Evolutionary conservation across 2,797 vertebrate species (phyloP), one percentile per base, ranked within the genome.

Genomic region (Lutjanus argentimaculatus): DNA sequence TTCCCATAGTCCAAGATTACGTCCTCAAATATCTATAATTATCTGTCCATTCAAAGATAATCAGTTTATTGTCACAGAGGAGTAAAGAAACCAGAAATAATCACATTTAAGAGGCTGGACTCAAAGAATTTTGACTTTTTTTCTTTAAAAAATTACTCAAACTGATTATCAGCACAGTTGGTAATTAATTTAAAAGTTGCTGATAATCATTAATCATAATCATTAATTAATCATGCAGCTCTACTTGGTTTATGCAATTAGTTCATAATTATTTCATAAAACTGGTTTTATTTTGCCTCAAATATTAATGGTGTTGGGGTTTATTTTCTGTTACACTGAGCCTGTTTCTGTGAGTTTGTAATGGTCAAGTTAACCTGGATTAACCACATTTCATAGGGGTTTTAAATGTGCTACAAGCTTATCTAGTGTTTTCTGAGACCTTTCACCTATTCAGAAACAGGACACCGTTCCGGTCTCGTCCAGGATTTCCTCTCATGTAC

Each of bases 321-420:
- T 55, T 11, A 1, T 67, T 74, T 55, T 19, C 30, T 36, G 21
- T 12, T 48, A 40, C 16, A 14, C 1, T 61, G 43, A 73, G 42
- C 43, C 46, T 55, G n/a, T 12, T n/a, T 55, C 10, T 55, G 53
- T n/a, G 53, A 22, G 53, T 45, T 13, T 48, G 11, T 49, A 67
- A 63, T 51, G 12, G 30, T 64, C 7, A 53, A 61, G 40, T 79
- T 52, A 67, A 75, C 42, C 63, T 75, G 66, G 80, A 87, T 92
- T 86, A 87, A 49, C 67, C 77, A 80, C 85, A 86, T 88, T 90
- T 84, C 68, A 77, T n/a, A 36, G 42, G 59, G 70, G 57, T 62
- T 83, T 88, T 78, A 75, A n/a, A 75, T 71, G 66, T 63, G 64
- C 61, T 19, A 45, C 53, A 64, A 71, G 78, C 61, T 86, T 72